Evolutionary conservation across 2,113 vertebrate genomes (phyloP), one percentile per base, ranked within the genome.

Genomic region (Isurus oxyrinchus): DNA sequence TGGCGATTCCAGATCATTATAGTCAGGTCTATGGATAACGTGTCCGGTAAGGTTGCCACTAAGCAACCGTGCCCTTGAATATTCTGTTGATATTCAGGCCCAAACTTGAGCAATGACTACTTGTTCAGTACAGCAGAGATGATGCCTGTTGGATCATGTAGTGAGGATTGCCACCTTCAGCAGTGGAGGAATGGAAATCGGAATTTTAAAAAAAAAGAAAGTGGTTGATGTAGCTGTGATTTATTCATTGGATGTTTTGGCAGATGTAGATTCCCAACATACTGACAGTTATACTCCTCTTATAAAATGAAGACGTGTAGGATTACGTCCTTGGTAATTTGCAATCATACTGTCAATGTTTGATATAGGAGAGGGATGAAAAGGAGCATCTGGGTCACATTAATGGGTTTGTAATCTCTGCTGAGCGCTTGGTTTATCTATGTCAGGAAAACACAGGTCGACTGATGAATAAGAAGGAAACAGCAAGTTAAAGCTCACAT

Each of bases 381-480:
- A 55, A 76, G 40, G 25, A 72, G 66, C 67, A 95, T 53, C 44
- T 95, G 94, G 90, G 59, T 55, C 94, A 69, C 44, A 55, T 94
- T 61, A 66, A 63, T 4, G 35, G 49, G 61, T 94, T 40, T 27
- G 31, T 44, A 55, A 95, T 69, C 63, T 95, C 67, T 40, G 40
- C 49, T 76, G 81, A 16, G 67, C 94, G 23, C 94, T 72, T 72
- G 44, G 67, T 95, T 69, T 95, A 76, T 69, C 63, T 72, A 95
- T 35, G 49, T 95, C 55, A 95, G 55, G 94, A 95, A 95, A 95
- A 95, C 94, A 95, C 3, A 35, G 23, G 94, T 53, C 67, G 8
- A 72, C 66, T 72, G 13, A 95, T 95, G 94, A 95, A 69, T 31
- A 69, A 69, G 13, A 69, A 95, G 94, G 94, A 95, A 95, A 72